Percentiles rank a stretch among this genome's conserved stretches.
phyloP scores from a whole-genome alignment of 1,140 invertebrate genomes.

The Pseudomyrmex pallidus region DNA sequence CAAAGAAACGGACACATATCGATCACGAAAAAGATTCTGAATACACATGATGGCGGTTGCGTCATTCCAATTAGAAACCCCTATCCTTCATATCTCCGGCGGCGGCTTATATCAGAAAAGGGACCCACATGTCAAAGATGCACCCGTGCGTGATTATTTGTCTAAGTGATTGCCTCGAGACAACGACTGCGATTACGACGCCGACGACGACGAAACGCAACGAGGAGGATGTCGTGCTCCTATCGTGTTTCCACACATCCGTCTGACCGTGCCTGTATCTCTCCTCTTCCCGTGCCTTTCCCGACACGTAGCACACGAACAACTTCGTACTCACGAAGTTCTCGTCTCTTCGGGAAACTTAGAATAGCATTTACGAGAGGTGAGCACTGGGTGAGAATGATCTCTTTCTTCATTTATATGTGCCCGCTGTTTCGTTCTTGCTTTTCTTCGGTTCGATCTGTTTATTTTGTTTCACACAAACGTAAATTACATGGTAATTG shows the following conservation, averaged over 20 bases:
- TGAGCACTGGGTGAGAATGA: constrained; percentile 18
- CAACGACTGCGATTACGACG: constrained; percentile 48
- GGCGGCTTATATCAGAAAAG: constrained; percentile 72
- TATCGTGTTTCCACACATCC: constrained; percentile 56
- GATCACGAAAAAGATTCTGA: constrained; percentile 25
- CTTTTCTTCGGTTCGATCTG: background rate
- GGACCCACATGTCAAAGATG: constrained; percentile 81
- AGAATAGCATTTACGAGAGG: constrained; percentile 60
- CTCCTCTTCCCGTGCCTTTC: constrained; percentile 49
- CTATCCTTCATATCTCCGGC: constrained; percentile 70
- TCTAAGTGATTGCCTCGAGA: constrained; percentile 84
- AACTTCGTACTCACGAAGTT: constrained; percentile 74
- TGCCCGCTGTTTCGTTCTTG: background rate
- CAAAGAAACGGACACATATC: constrained; percentile 50
- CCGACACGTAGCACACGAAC: constrained; percentile 53
- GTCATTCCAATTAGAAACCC: constrained; percentile 73
- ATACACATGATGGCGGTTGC: constrained; percentile 34
- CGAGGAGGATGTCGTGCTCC: constrained; percentile 30
- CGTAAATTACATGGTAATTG: constrained; percentile 30
- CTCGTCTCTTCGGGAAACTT: constrained; percentile 72
- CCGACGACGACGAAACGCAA: background rate
- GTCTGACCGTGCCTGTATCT: constrained; percentile 58
- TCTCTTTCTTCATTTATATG: constrained; percentile 17
- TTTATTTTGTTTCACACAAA: background rate
- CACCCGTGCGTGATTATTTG: constrained; percentile 83